Evolutionary conservation across 2,888 invertebrate species (phyloP).

Genomic region (Xylophagus ater): DNA sequence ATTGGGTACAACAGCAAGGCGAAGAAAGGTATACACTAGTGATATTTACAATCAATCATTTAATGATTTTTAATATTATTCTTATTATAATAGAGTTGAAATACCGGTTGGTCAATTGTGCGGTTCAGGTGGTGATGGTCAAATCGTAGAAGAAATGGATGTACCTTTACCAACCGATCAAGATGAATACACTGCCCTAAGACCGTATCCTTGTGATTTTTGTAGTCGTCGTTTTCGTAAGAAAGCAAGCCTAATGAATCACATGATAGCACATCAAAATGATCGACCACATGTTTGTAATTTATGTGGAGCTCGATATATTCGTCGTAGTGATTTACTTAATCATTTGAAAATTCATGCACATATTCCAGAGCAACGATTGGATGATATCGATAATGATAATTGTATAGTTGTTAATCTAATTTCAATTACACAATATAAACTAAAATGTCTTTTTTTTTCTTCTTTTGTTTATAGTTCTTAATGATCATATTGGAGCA

Average conservation of each 20-base stretch:
- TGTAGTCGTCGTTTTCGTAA: constrained; percentile 74
- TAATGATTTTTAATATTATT: not conserved
- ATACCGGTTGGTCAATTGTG: constrained; percentile 52
- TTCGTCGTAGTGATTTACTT: constrained; percentile 67
- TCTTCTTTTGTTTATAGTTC: constrained; percentile 12
- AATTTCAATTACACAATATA: not conserved
- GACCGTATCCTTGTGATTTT: constrained; percentile 79
- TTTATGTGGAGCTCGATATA: constrained; percentile 68
- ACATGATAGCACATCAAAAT: constrained; percentile 78
- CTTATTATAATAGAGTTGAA: constrained; percentile 45
- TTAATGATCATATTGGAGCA: constrained; percentile 14
- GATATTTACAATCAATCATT: not conserved
- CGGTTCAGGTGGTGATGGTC: constrained; percentile 38
- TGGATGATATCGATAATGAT: constrained; percentile 26
- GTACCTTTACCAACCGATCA: constrained; percentile 73
- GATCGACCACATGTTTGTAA: constrained; percentile 75
- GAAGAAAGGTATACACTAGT: constrained; percentile 59
- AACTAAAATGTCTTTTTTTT: constrained; percentile 3
- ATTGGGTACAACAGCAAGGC: constrained; percentile 63
- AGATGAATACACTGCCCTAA: constrained; percentile 52
- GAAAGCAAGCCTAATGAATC: constrained; percentile 73
- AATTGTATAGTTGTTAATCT: not conserved
- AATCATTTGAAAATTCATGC: constrained; percentile 75
- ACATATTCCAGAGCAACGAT: constrained; percentile 53
- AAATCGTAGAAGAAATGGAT: constrained; percentile 53